Percentiles rank a stretch among this genome's conserved stretches.
Conservation (phyloP, 2,888 invertebrate species). For the Euclidia mi region DNA sequence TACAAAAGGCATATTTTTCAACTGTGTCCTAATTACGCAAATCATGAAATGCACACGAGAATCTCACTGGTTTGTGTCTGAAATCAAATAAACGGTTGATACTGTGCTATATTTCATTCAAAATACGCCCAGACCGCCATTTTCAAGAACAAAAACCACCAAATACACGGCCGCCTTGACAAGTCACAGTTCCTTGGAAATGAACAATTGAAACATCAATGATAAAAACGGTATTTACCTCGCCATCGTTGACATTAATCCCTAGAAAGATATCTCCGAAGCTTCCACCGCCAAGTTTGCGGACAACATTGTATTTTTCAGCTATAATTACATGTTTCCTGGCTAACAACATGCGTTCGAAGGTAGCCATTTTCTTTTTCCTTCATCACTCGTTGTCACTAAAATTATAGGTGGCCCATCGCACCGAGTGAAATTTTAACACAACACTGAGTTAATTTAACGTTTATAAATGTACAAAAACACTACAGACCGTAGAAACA, state of each 20-base stretch:
- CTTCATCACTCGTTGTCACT: conserved; percentile 85
- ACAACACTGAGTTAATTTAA: conserved; percentile 77
- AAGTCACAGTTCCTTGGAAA: conserved; percentile 57
- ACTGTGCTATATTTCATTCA: conserved; percentile 35
- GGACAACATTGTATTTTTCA: conserved; percentile 97
- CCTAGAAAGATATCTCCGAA: conserved; percentile 99
- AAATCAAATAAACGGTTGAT: conserved; percentile 21
- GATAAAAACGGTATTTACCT: conserved; percentile 89
- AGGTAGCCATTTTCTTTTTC: conserved; percentile 87
- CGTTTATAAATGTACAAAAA: conserved; percentile 70
- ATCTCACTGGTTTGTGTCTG: background rate
- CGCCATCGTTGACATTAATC: conserved; percentile 97
- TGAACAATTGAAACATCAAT: conserved; percentile 52
- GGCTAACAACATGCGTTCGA: conserved; percentile 84
- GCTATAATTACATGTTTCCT: conserved; percentile 90
- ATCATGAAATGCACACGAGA: conserved; percentile 24
- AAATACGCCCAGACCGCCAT: conserved; percentile 81
- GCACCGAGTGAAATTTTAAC: conserved; percentile 75
- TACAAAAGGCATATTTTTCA: conserved; percentile 34
- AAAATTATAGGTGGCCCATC: conserved; percentile 79
- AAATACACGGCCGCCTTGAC: conserved; percentile 75
- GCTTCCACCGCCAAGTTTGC: conserved; percentile 99
- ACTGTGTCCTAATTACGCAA: conserved; percentile 54
- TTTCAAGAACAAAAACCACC: conserved; percentile 76
- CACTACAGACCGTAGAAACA: conserved; percentile 75